Evolutionary conservation across 2,888 invertebrate genomes (phyloP), one percentile per base, ranked within the genome.

Genomic region (Melipona beecheii): DNA sequence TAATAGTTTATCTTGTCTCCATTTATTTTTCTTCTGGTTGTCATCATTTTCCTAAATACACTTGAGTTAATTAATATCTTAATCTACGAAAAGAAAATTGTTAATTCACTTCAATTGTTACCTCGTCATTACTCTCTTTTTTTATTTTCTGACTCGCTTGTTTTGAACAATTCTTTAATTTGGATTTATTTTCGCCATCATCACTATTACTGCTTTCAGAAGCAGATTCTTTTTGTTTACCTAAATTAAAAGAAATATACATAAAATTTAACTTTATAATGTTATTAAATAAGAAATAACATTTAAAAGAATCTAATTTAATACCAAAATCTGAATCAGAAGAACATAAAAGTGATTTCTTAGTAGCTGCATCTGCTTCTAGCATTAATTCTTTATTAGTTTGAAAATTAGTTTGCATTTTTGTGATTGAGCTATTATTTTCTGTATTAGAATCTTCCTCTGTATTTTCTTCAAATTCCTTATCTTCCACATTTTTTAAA

Each of bases 1-100:
- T 62, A 94, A 86, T 58, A 93, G n/a, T 70, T 92, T 92, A 83
- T 90, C 91, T 65, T 83, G 87, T 76, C 86, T 92, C 93, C 93
- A 93, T 36, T 78, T 86, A 36, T 78, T 76, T 70, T 90, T 90
- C 0, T 88, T 75, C 21, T 49, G 71, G 77, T 79, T 79, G 0
- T 85, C 70, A 17, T 85, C 70, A 19, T 82, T 56, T 11, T 62
- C 78, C 86, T 87, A 71, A 60, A 58, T 49, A 70, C 2, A 75
- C 50, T 54, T 17, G 52, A 71, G 49, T 69, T 49, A 58, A 70
- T 64, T 2, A 36, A 68, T 27, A 52, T 49, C 72, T 64, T 71
- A n/a, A 62, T 60, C n/a, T 31, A n/a, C 60, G 43, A 15, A 4
- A 60, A 43, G 70, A 72, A 62, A 17, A 3, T 68, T 72, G 50